Evolutionary conservation across 1,140 invertebrate genomes (phyloP), one percentile per base, ranked within the genome.

Genomic region (Hyposmocoma kahamanoa): DNA sequence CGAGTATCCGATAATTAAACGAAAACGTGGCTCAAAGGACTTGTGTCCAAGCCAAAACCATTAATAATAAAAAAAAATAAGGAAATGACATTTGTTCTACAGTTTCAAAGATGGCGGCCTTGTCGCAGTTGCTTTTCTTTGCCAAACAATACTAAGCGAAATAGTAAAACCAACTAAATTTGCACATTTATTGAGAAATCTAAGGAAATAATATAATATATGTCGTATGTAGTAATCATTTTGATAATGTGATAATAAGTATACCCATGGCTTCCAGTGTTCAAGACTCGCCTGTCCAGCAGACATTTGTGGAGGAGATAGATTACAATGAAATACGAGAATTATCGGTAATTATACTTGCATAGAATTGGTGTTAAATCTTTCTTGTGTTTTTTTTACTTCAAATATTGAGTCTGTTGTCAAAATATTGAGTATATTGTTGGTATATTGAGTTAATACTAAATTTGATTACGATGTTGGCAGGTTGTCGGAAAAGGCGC

Each of bases 401-500:
- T n/a, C n/a, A n/a, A n/a, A n/a, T n/a, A n/a, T n/a, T n/a, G n/a
- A n/a, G n/a, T n/a, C n/a, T n/a, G n/a, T n/a, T n/a, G n/a, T n/a
- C n/a, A n/a, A n/a, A n/a, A n/a, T n/a, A n/a, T n/a, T n/a, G n/a
- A n/a, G n/a, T n/a, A n/a, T n/a, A n/a, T n/a, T n/a, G n/a, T n/a
- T n/a, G n/a, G 24, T 6, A 26, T 6, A 26, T 5, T 6, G 24
- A 26, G 24, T 11, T 26, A 11, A 36, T 36, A 36, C n/a, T n/a
- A 36, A 34, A n/a, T 13, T 36, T 65, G 47, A n/a, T n/a, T n/a
- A n/a, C n/a, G n/a, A n/a, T 63, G 32, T 61, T 28, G 39, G 62
- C 72, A 96, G 94, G 90, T 94, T 73, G 92, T 98, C 50, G 97
- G 97, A 17, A 95, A 96, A 90, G 97, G 97, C n/a, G 95, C 97